Evolutionary conservation across 1,140 invertebrate species (phyloP).

Genomic region (Rhizoglyphus robini): DNA sequence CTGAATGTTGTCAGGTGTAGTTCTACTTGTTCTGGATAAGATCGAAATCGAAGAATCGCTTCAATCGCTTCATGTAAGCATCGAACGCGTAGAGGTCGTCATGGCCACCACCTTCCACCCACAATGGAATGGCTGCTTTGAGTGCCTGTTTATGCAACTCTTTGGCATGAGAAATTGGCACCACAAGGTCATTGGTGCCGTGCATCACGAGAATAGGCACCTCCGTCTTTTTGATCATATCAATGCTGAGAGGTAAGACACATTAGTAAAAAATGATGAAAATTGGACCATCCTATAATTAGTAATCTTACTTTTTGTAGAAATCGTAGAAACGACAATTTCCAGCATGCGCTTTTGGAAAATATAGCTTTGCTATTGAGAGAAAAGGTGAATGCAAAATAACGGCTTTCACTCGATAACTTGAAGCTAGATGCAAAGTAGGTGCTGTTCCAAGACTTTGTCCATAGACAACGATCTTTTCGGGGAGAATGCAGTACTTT

Average conservation of each 20-base stretch:
- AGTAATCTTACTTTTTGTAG: constrained; percentile 6
- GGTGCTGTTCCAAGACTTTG: constrained; percentile 40
- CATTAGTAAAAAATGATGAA: too few relatives aligned
- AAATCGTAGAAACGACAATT: constrained; percentile 6
- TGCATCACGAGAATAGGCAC: constrained; percentile 97
- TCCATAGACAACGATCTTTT: constrained; percentile 42
- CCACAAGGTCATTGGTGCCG: constrained; percentile 97
- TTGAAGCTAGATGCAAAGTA: constrained; percentile 41
- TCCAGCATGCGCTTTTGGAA: background rate
- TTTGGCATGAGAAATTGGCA: constrained; percentile 94
- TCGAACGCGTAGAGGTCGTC: constrained; percentile 96
- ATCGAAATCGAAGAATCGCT: constrained; percentile 84
- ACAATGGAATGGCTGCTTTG: constrained; percentile 88
- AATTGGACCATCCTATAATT: too few relatives aligned
- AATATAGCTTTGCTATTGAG: constrained; percentile 4
- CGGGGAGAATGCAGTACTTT: constrained; percentile 37
- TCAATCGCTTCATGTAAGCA: constrained; percentile 90
- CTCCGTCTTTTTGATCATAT: constrained; percentile 95
- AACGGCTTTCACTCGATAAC: constrained; percentile 37
- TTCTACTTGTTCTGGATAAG: too few relatives aligned
- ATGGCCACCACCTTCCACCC: constrained; percentile 95
- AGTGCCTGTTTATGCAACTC: constrained; percentile 85
- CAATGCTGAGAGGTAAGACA: constrained; percentile 70
- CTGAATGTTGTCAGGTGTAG: too few relatives aligned
- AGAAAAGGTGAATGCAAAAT: constrained; percentile 41